A percentile compares a stretch with the other conserved stretches of the same genome.
Conservation (phyloP, 2,113 vertebrate species). For the Dermatemys mawii region DNA sequence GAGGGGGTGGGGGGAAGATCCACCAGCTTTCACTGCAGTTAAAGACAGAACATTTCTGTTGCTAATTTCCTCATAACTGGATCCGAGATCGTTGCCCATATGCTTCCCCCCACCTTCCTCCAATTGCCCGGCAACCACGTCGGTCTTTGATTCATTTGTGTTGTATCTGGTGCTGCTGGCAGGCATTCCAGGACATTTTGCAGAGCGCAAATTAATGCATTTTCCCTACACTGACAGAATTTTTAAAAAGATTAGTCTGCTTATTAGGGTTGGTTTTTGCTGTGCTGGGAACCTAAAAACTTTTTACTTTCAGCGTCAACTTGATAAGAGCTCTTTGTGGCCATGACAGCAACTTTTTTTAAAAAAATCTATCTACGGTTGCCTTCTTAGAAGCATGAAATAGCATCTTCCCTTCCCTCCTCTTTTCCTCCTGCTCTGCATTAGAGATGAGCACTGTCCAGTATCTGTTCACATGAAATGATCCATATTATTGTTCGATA, state of each 20-base stretch:
- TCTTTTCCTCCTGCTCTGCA: not conserved
- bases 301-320: not conserved
- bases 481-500: not conserved
- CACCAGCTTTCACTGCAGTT: slow-evolving; percentile 9
- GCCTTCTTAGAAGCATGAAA: not conserved
- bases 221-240: not conserved
- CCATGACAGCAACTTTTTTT: not conserved
- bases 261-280: not conserved
- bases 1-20: not conserved
- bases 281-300: not conserved
- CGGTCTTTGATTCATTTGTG: not conserved
- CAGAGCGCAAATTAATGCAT: not conserved
- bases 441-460: not conserved
- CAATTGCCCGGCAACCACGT: slow-evolving; percentile 2
- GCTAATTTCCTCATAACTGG: slow-evolving; percentile 11
- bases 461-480: accelerated
- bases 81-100: not conserved
- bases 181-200: not conserved
- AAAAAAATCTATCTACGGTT: not conserved
- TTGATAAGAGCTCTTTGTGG: not conserved
- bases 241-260: not conserved
- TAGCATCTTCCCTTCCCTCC: not conserved
- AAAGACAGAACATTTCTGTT: slow-evolving; percentile 32
- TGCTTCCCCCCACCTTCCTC: not conserved
- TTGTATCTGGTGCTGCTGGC: not conserved